Conservation (phyloP, 2,888 invertebrate species). For the Napeogenes inachia region DNA sequence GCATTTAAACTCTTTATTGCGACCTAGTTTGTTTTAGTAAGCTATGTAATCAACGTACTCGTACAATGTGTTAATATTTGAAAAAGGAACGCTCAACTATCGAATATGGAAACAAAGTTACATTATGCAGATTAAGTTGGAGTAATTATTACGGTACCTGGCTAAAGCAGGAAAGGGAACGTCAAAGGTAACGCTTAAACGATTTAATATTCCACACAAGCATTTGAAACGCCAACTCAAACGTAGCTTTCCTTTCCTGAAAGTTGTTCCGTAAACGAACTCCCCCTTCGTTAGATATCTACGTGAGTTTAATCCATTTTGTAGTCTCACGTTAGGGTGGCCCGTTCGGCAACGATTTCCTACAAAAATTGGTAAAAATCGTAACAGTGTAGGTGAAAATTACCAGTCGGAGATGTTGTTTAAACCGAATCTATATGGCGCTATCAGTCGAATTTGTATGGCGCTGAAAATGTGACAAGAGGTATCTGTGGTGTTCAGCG, state of each 20-base stretch:
- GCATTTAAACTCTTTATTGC: conserved; percentile 46
- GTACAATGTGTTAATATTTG: conserved; percentile 38
- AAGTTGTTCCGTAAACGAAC: conserved; percentile 73
- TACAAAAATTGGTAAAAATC: conserved; percentile 72
- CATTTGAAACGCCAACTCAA: conserved; percentile 73
- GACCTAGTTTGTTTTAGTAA: conserved; percentile 39
- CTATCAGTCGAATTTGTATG: conserved; percentile 52
- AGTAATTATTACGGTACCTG: conserved; percentile 67
- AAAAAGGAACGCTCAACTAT: conserved; percentile 32
- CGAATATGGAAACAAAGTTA: conserved; percentile 49
- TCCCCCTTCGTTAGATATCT: conserved; percentile 75
- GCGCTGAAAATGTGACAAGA: conserved; percentile 54
- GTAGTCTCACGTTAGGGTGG: conserved; percentile 48
- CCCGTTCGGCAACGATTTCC: conserved; percentile 61
- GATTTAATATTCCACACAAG: conserved; percentile 76
- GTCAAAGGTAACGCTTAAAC: conserved; percentile 74
- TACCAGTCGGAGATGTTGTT: conserved; percentile 69
- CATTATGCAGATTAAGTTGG: conserved; percentile 59
- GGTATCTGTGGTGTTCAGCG: conserved; percentile 42
- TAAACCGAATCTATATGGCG: conserved; percentile 62
- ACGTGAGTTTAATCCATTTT: conserved; percentile 75
- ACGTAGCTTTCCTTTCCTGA: conserved; percentile 70
- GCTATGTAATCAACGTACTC: conserved; percentile 35
- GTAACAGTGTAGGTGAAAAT: conserved; percentile 73
- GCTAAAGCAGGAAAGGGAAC: conserved; percentile 52